Conservation (phyloP, 2,888 invertebrate species). For the Trachelus tabidus region DNA sequence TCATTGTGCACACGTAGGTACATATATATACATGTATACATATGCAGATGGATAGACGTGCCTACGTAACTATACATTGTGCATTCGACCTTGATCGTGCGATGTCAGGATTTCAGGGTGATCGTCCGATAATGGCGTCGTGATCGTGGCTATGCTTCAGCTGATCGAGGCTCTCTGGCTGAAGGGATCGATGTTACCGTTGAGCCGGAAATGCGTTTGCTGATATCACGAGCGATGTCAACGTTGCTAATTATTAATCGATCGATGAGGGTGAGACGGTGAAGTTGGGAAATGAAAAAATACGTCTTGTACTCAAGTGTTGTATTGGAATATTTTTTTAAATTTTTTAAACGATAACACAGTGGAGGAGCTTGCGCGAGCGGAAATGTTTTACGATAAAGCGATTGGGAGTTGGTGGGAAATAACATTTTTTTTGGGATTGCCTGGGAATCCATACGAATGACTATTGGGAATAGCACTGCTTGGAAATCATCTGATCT, state of each 20-base stretch:
- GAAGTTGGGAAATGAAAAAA: not conserved
- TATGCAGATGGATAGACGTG: not conserved
- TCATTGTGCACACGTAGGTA: not conserved
- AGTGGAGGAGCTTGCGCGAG: not conserved
- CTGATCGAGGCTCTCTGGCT: not conserved
- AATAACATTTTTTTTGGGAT: not conserved
- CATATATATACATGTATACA: not conserved
- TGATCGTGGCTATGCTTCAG: not conserved
- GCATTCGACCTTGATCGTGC: not conserved
- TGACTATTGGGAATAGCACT: not conserved
- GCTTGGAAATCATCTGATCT: not conserved
- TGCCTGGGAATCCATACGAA: too few species aligned
- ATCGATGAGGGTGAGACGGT: not conserved
- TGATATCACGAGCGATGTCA: not conserved
- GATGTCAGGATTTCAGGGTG: not conserved
- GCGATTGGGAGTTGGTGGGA: not conserved
- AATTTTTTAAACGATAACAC: not conserved
- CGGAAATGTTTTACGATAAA: not conserved
- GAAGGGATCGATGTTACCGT: not conserved
- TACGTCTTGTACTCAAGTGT: not conserved
- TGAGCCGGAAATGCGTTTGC: not conserved
- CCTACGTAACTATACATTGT: not conserved
- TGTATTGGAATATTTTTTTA: not conserved
- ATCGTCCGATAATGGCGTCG: not conserved
- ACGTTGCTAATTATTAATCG: not conserved